Base-by-base conservation (phyloP, 2,888 invertebrate genomes). In the Amiota communis region DNA sequence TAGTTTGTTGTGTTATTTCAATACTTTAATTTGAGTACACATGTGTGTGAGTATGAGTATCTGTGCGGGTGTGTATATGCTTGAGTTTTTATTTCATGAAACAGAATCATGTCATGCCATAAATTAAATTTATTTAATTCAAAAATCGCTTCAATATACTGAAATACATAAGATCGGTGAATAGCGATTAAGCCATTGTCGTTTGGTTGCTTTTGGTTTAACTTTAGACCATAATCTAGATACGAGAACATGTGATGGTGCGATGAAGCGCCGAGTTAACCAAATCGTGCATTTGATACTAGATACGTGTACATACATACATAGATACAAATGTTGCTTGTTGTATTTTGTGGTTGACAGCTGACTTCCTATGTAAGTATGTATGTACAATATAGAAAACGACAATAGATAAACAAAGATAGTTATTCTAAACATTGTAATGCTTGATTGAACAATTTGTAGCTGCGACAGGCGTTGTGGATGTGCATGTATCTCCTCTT, bases 121-220 rank as follows among this genome's bases (percentile, higher is more conserved):
- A 83, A 83, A 83, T 83, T 83, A 86, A 86, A 86, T 83, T 85
- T 83, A 83, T 68, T 68, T 51, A 49, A 68, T n/a, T 15, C 63
- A 8, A 3, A 36, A 36, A 36, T 36, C 36, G 6, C 36, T 36
- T 6, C 36, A 36, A 36, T 36, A 36, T 36, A 36, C 3, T 36
- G 36, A 36, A 36, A 36, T 36, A 85, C 82, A 85, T 84, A 80
- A 84, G 82, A 82, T 82, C 81, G 81, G 78, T 69, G 73, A 75
- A 65, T 75, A 78, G 73, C 78, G 86, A 85, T 82, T 36, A 36
- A 82, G 76, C 74, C 12, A 11, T n/a, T 15, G n/a, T 36, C 36
- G 6, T 64, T 75, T 70, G 8, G 47, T 9, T 56, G 23, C 68
- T 51, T 23, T 64, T 11, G 20, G 9, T 61, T 63, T 17, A 51